Conservation (phyloP, 1,140 invertebrate genomes). For the Euwallacea fornicatus region DNA sequence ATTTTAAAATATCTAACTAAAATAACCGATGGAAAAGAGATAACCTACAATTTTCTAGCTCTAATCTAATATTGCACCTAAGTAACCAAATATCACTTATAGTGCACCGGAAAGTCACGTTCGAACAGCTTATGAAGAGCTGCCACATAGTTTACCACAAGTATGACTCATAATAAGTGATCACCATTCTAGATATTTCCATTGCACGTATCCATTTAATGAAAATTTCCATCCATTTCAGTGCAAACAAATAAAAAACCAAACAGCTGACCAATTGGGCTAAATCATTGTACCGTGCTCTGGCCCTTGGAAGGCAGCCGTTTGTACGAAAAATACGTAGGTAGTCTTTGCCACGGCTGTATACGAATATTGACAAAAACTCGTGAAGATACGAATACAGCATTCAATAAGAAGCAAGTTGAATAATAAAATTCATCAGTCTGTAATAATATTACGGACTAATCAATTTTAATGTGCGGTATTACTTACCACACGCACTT, state of each 20-base stretch:
- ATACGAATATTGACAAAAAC: no score
- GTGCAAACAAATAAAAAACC: not conserved
- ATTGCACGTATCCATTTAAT: not conserved
- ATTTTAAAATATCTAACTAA: slow-evolving; percentile 33
- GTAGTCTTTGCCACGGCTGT: no score
- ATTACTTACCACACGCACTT: no score
- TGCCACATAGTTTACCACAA: no score
- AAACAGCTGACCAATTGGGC: slow-evolving; percentile 10
- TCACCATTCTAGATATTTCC: not conserved
- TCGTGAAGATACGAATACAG: no score
- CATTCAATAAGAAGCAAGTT: no score
- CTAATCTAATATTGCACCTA: slow-evolving; percentile 48
- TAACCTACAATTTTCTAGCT: slow-evolving; percentile 15
- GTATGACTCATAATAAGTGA: not conserved
- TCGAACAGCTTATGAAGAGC: no score
- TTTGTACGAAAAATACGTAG: not conserved
- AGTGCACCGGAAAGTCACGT: slow-evolving; percentile 9
- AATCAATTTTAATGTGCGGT: no score
- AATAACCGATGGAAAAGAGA: slow-evolving; percentile 34
- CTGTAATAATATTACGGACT: not conserved
- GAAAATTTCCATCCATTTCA: slow-evolving; percentile 2
- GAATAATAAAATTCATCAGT: no score
- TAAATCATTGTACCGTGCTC: slow-evolving; percentile 33
- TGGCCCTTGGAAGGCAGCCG: slow-evolving; percentile 6
- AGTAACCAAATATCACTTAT: slow-evolving; percentile 26